Evolutionary conservation across 2,888 invertebrate genomes (phyloP), one percentile per base, ranked within the genome.

Genomic region (Brenthis daphne): DNA sequence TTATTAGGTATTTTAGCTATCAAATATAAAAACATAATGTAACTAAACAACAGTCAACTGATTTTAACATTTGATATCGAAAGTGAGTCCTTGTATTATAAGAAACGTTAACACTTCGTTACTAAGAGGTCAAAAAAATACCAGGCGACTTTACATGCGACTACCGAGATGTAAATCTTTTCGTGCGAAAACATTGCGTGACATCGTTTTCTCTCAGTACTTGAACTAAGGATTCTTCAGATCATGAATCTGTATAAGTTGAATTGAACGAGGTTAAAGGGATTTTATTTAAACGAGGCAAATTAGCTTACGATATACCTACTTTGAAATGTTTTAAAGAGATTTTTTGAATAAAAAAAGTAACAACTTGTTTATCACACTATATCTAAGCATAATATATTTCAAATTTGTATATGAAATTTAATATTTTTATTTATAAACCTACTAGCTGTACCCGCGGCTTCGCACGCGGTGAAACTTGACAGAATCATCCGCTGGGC

Each of bases 151-250:
- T 82, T 76, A 90, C 90, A 90, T 90, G 90, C 83, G 77, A 82
- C 86, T 73, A 33, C 63, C 63, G 53, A 61, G 67, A 67, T 67
- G 89, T 90, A 90, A 90, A 92, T 90, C 73, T 70, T 63, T 83
- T 81, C 81, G 80, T 79, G 81, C 85, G 85, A 89, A 87, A 89
- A 89, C 87, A 85, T 79, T 78, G 78, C 74, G 76, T 76, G 79
- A 78, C 75, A 75, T 74, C 76, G 72, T 43, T 43, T 43, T 60
- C 74, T 78, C 76, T 74, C 53, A 54, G 63, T 33, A 75, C 71
- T 79, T 77, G 79, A 80, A 82, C 83, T 83, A 37, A 16, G 57
- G 57, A 57, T 57, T 57, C 57, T 57, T 57, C 24, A 24, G 54
- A 60, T 60, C 60, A 63, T 54, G 63, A 53, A 63, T 63, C 53